A percentile compares a stretch with the other conserved stretches of the same genome.
Evolutionary conservation across 2,888 invertebrate genomes (phyloP).

Genomic region (Autographa pulchrina): DNA sequence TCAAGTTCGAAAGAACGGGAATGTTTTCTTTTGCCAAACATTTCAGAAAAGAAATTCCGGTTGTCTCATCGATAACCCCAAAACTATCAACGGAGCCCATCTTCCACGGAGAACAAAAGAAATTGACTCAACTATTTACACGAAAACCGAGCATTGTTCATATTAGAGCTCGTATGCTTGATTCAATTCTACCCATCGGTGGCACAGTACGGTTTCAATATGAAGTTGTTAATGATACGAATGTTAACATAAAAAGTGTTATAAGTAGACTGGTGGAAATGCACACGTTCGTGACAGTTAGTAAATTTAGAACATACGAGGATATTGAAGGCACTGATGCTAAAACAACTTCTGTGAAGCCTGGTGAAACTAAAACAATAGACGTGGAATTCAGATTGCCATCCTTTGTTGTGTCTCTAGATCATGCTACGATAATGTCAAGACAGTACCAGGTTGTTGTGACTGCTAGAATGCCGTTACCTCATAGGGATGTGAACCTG

Average conservation of each 20-base stretch:
- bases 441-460: conserved; percentile 62
- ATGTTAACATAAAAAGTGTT: conserved; percentile 61
- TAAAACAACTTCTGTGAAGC: conserved; percentile 53
- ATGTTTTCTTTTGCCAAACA: conserved; percentile 62
- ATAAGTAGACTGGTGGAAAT: conserved; percentile 61
- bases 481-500: conserved; percentile 59
- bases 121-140: conserved; percentile 61
- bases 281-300: conserved; percentile 52
- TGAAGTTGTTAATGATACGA: conserved; percentile 64
- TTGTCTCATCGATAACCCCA: conserved; percentile 62
- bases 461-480: conserved; percentile 61
- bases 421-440: conserved; percentile 61
- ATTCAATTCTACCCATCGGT: conserved; percentile 59
- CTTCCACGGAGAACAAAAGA: conserved; percentile 62
- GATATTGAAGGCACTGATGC: conserved; percentile 56
- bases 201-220: conserved; percentile 60
- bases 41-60: conserved; percentile 63
- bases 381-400: conserved; percentile 50
- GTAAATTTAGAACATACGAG: conserved; percentile 9
- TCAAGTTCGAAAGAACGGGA: conserved; percentile 66
- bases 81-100: conserved; percentile 56
- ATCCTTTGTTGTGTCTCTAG: conserved; percentile 50
- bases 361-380: conserved; percentile 51
- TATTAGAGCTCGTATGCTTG: conserved; percentile 62
- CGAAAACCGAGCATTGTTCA: conserved; percentile 58